A percentile compares a stretch with the other conserved stretches of the same genome.
These are phyloP conservation scores for Cairina moschata DNA, from an alignment of 2,113 vertebrate species.

Conservation along the genomic window DNA sequence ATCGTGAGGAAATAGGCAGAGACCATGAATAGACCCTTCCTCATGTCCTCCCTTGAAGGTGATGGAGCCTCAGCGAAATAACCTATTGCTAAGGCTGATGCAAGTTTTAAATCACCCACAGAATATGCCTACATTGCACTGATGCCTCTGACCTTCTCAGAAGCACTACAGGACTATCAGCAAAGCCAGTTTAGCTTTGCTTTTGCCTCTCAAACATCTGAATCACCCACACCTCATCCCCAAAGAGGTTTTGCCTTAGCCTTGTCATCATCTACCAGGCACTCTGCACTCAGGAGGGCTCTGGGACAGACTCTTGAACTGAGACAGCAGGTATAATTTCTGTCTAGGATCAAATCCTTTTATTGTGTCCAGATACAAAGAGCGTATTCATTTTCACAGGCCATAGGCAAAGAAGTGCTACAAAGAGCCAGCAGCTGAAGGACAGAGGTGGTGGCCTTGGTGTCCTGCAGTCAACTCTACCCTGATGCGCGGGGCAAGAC, in stretches of 20 bases:
- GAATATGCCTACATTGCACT: not conserved
- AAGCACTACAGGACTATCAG: not conserved
- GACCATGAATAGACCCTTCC: not conserved
- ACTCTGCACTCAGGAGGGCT: not conserved
- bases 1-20: not conserved
- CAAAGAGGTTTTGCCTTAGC: not conserved
- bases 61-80: not conserved
- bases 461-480: not conserved
- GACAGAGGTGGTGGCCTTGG: not conserved
- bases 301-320: not conserved
- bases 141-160: not conserved
- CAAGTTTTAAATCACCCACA: not conserved
- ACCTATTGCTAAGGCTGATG: not conserved
- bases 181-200: not conserved
- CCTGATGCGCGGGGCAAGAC: fast-evolving
- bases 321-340: not conserved
- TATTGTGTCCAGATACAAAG: not conserved
- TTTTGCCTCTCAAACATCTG: not conserved
- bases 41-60: not conserved
- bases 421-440: not conserved
- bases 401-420: not conserved
- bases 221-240: not conserved
- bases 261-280: not conserved
- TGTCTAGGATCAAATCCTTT: not conserved
- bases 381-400: not conserved